Evolutionary conservation across 1,140 invertebrate genomes (phyloP), one percentile per base, ranked within the genome.

Genomic region (Venustaconcha ellipsiformis): DNA sequence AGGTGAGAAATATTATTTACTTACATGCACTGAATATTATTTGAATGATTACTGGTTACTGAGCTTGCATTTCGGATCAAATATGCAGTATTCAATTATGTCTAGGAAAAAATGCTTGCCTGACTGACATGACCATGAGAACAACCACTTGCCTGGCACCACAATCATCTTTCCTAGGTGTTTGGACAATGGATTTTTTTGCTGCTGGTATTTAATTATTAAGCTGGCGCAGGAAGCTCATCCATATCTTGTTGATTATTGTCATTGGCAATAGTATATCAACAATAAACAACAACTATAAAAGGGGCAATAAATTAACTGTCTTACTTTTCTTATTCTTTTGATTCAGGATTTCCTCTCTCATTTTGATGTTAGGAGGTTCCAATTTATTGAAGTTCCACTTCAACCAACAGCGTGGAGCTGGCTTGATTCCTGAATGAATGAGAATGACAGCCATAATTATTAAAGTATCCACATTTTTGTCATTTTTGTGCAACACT

Each of bases 331-430:
- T 86, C 60, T 85, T 86, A n/a, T 82, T 84, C 37, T 83, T 87
- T 62, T 82, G 78, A 56, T 86, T 86, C 55, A 84, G 67, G 67
- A 88, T 83, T 30, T 89, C 86, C 67, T 87, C 88, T 69, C 84
- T 80, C 48, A 80, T 76, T 64, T 86, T 88, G 23, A 89, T 86
- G 62, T 86, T 85, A 37, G 81, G 78, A 66, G 88, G 88, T 68
- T 89, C 88, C 64, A 89, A 76, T 66, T 84, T 81, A 48, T 82
- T 77, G 57, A 86, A 81, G 60, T 88, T 83, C 88, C 88, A 89
- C 37, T 65, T 71, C 48, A 83, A 55, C 87, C 88, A 88, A 57
- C 70, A 75, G 57, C 88, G 74, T 17, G 87, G 87, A 17, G 87
- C 81, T 72, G 87, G 87, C 57, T 75, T 83, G 14, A 88, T 82